phyloP scores from a whole-genome alignment of 1,140 invertebrate genomes.

The Habropoda laboriosa region DNA sequence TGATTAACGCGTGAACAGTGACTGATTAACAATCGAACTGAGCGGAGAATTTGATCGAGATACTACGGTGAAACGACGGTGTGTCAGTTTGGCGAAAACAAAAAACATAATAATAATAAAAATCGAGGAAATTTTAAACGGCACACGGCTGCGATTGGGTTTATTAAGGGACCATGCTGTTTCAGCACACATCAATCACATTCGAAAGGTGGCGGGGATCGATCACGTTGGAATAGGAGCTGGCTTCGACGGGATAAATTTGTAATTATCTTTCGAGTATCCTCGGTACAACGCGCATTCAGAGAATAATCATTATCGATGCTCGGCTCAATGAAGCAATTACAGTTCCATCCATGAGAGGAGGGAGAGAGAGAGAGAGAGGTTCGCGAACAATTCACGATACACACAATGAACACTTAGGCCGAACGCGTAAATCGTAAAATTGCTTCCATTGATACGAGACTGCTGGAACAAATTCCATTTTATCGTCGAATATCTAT shows the following conservation, averaged over 20 bases:
- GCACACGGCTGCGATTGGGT: neutral
- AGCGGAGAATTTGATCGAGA: neutral
- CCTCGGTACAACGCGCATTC: constrained; percentile 19
- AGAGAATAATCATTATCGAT: constrained; percentile 42
- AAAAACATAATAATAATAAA: too few relatives aligned
- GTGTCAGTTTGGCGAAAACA: neutral
- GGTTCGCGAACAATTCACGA: neutral
- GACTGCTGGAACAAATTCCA: neutral
- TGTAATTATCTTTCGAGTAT: constrained; percentile 85
- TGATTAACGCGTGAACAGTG: neutral
- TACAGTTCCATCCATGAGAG: neutral
- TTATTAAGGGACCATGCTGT: constrained; percentile 66
- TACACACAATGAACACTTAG: neutral
- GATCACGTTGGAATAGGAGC: constrained; percentile 94
- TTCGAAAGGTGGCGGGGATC: constrained; percentile 91
- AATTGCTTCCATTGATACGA: neutral
- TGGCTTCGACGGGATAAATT: constrained; percentile 95
- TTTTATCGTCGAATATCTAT: neutral
- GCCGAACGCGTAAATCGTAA: constrained; percentile 9
- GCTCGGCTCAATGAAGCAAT: neutral
- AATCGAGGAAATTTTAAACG: too few relatives aligned
- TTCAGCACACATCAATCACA: constrained; percentile 97
- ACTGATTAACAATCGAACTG: neutral
- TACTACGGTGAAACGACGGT: neutral
- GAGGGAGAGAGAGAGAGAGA: rapidly evolving